A percentile compares a stretch with the other conserved stretches of the same genome.
phyloP scores from a whole-genome alignment of 2,888 invertebrate species.

The Aplocera efformata region DNA sequence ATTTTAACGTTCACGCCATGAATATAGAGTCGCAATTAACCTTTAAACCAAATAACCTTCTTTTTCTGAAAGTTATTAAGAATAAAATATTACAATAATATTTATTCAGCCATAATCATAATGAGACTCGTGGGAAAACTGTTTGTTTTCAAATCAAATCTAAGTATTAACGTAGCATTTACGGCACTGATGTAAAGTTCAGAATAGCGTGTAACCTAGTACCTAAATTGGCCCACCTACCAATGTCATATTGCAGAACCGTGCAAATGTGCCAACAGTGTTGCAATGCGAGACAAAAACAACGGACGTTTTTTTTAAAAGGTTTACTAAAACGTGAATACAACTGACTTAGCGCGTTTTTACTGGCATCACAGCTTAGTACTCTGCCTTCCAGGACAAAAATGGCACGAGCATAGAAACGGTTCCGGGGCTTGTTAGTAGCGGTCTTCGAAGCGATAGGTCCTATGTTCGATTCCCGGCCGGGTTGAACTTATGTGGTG shows the following conservation, averaged over 20 bases:
- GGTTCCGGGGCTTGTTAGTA: no score
- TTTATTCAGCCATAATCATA: not conserved
- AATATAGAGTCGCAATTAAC: no score
- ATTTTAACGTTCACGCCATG: no score
- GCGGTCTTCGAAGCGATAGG: no score
- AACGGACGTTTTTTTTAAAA: constrained; percentile 14
- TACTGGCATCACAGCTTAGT: no score
- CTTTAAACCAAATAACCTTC: no score
- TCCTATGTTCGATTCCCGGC: no score
- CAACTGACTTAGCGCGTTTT: not conserved
- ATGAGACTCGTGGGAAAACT: constrained; percentile 9
- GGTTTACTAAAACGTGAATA: not conserved
- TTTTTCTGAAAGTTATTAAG: no score
- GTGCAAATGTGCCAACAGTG: constrained; percentile 34
- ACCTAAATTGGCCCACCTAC: constrained; percentile 32
- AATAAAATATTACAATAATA: no score
- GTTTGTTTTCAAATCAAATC: constrained; percentile 1
- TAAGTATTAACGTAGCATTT: constrained; percentile 3
- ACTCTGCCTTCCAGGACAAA: no score
- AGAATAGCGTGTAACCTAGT: constrained; percentile 13
- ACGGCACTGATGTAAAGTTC: constrained; percentile 13
- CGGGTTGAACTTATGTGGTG: no score
- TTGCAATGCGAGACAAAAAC: constrained; percentile 30
- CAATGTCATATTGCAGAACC: constrained; percentile 43
- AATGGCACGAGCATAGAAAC: no score